Percentiles rank a stretch among this genome's conserved stretches.
Evolutionary conservation across 2,113 vertebrate species (phyloP).

Genomic region (Mirounga angustirostris): DNA sequence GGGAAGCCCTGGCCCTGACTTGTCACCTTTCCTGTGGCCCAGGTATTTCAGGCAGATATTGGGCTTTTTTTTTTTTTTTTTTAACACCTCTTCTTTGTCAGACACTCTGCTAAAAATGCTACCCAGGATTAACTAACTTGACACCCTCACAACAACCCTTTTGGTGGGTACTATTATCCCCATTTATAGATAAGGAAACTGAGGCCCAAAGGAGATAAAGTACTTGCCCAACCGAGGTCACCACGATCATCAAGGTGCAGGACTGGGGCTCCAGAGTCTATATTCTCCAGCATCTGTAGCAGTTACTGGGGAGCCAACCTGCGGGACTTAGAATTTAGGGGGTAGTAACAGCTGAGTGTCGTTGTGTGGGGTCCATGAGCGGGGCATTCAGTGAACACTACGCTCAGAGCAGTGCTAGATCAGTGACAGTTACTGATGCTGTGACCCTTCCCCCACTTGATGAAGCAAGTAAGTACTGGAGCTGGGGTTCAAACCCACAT

Average conservation of each 20-base stretch:
- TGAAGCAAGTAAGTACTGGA: not conserved
- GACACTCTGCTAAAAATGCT: not conserved
- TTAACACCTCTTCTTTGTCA: not conserved
- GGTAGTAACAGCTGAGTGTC: not conserved
- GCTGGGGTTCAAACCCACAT: not conserved
- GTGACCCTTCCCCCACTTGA: accelerated
- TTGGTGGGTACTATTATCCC: not conserved
- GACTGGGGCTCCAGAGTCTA: not conserved
- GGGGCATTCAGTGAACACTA: accelerated
- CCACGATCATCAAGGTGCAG: not conserved
- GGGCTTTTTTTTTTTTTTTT: not conserved
- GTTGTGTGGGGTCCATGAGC: accelerated
- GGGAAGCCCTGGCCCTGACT: not conserved
- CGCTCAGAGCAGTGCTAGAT: accelerated
- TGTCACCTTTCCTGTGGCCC: not conserved
- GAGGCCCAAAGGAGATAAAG: not conserved
- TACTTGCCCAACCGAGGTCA: not conserved
- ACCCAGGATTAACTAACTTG: not conserved
- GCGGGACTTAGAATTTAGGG: not conserved
- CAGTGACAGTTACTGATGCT: not conserved
- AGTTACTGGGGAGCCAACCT: accelerated
- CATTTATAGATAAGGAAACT: not conserved
- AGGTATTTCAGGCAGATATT: not conserved
- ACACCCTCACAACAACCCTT: not conserved
- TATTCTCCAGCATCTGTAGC: not conserved